Base-by-base conservation (phyloP, 2,797 vertebrate species). In the Diglossa cyanea region DNA sequence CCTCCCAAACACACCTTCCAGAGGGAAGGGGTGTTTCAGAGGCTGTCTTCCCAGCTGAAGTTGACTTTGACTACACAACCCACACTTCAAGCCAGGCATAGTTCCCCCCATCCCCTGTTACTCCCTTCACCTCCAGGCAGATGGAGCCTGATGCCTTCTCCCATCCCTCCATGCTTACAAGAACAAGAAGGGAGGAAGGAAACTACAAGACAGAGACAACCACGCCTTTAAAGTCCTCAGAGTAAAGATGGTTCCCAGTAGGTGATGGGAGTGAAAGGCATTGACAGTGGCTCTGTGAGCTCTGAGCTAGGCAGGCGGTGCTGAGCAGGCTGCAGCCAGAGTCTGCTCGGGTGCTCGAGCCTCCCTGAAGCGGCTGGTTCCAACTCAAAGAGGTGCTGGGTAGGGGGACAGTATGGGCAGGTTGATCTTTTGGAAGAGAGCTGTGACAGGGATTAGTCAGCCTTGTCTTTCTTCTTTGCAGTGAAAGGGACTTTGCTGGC, bases 381-480 rank as follows among this genome's bases (percentile, higher is more conserved):
- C 93, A 88, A 94, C 86, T 88, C 89, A 75, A 83, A 95, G 70
- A 93, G 75, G 77, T 92, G 89, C 86, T 91, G 87, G 92, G 85
- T n/a, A 71, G 39, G 79, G 80, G 72, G 31, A 95, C 33, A 73
- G 65, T 60, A 71, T 48, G 92, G 92, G 86, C 86, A 82, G 88
- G 87, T 76, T 31, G 89, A 96, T 82, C 55, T 93, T 81, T 63
- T 2, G 53, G 76, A 88, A 91, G 54, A 66, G 87, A 68, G 45
- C 48, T 31, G 73, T 4, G 21, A 48, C 1, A 21, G 51, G 45
- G 48, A 62, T 95, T 97, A 97, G 95, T 97, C 97, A 63, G 96
- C 97, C 85, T 97, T 98, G 89, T 97, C 97, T 95, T 98, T 98
- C 96, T 98, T 98, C 97, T 98, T 97, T 65, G 98, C 21, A 5